phyloP scores from a whole-genome alignment of 53 echinoderm and acorn worm species.

The Temnopleurus reevesii region DNA sequence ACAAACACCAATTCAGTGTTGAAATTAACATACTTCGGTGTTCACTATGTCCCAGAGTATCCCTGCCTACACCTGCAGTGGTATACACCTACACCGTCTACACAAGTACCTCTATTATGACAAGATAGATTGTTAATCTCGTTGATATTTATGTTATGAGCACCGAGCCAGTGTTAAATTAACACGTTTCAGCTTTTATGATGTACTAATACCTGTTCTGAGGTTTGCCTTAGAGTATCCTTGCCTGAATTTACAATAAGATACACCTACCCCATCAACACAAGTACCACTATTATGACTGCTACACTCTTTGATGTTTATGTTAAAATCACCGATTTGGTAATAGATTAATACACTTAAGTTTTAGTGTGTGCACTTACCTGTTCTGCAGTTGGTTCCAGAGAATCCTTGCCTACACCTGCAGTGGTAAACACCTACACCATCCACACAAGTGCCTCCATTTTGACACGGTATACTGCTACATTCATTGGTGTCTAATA shows the following conservation, averaged over 20 bases:
- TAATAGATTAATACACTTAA: no score
- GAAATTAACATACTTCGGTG: no score
- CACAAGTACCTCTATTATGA: neutral
- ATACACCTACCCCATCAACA: neutral
- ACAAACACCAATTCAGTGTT: no score
- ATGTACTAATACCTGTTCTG: neutral
- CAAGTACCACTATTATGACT: slow-evolving; percentile 24
- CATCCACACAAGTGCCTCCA: neutral
- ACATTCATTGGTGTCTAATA: neutral
- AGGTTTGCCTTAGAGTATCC: neutral
- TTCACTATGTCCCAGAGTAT: no score
- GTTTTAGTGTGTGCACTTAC: no score
- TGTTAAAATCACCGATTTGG: no score
- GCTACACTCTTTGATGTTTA: slow-evolving; percentile 32
- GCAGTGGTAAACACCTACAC: neutral
- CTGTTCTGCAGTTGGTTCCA: neutral
- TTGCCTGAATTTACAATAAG: neutral
- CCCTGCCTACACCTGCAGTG: neutral
- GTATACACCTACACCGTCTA: neutral
- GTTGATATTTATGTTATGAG: neutral
- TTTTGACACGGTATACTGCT: neutral
- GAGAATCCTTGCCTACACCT: neutral
- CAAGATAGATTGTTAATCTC: neutral
- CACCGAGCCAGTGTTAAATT: no score
- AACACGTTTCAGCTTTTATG: no score